A percentile compares a stretch with the other conserved stretches of the same genome.
Evolutionary conservation across 2,888 invertebrate genomes (phyloP).

Genomic region (Ecliptopera silaceata): DNA sequence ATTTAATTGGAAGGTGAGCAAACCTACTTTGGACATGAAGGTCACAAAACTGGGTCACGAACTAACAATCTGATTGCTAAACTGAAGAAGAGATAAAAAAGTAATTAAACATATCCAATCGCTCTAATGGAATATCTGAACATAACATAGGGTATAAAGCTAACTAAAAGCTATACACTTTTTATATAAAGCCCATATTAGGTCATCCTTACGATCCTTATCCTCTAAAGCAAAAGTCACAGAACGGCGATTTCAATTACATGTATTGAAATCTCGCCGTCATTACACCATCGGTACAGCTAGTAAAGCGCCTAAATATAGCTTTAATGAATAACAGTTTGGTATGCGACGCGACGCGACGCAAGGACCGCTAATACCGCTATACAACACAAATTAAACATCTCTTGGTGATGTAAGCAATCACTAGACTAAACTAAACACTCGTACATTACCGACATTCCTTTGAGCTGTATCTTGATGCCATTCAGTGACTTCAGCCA

Average conservation of each 20-base stretch:
- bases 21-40: constrained; percentile 16
- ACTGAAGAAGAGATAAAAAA: constrained; percentile 29
- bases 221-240: no score
- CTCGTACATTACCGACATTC: background rate
- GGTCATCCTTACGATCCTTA: no score
- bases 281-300: background rate
- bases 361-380: constrained; percentile 13
- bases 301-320: constrained; percentile 8
- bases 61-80: constrained; percentile 20
- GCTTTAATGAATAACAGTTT: constrained; percentile 16
- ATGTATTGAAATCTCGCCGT: background rate
- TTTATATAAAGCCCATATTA: no score
- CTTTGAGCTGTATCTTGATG: background rate
- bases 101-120: constrained; percentile 14
- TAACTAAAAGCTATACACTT: no score
- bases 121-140: background rate
- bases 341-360: constrained; percentile 11
- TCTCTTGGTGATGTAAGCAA: constrained; percentile 25
- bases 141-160: background rate
- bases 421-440: constrained; percentile 15
- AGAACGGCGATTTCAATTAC: no score
- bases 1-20: constrained; percentile 11
- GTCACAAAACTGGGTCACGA: constrained; percentile 32
- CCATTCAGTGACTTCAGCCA: background rate
- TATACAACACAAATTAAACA: constrained; percentile 17